phyloP scores from a whole-genome alignment of 2,888 invertebrate genomes.

The Pheosia tremula region DNA sequence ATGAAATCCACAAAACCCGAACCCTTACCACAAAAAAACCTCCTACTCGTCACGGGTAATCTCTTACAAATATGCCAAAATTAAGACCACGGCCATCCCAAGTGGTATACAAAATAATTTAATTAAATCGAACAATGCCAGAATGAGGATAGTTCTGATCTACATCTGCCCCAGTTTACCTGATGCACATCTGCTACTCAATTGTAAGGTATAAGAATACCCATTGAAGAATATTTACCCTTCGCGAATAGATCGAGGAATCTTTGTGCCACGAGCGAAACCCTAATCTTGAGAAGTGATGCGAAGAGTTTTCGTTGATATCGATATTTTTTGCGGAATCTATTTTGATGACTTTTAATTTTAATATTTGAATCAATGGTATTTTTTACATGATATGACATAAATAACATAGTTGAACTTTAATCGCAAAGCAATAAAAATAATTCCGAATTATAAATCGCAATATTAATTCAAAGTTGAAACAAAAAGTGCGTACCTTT shows the following conservation, averaged over 20 bases:
- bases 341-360: too few relatives aligned
- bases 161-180: constrained; percentile 79
- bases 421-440: too few relatives aligned
- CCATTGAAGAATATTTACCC: constrained; percentile 46
- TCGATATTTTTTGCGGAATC: constrained; percentile 9
- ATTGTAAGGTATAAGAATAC: constrained; percentile 29
- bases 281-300: constrained; percentile 65
- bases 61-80: neutral
- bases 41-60: neutral
- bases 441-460: too few relatives aligned
- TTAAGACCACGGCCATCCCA: constrained; percentile 14
- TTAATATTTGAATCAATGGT: neutral
- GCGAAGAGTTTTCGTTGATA: constrained; percentile 18
- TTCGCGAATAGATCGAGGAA: constrained; percentile 72
- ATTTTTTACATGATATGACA: too few relatives aligned
- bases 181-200: constrained; percentile 72
- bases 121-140: constrained; percentile 66
- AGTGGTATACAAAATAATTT: constrained; percentile 57
- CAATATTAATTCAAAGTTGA: too few relatives aligned
- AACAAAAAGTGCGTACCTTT: too few relatives aligned
- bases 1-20: neutral
- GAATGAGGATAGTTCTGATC: constrained; percentile 54
- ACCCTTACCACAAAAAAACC: neutral
- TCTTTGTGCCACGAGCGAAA: constrained; percentile 62
- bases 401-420: too few relatives aligned